A percentile compares a stretch with the other conserved stretches of the same genome.
These are phyloP conservation scores for Gnatocerus cornutus DNA, from an alignment of 2,888 invertebrate genomes.

Conservation along the genomic window DNA sequence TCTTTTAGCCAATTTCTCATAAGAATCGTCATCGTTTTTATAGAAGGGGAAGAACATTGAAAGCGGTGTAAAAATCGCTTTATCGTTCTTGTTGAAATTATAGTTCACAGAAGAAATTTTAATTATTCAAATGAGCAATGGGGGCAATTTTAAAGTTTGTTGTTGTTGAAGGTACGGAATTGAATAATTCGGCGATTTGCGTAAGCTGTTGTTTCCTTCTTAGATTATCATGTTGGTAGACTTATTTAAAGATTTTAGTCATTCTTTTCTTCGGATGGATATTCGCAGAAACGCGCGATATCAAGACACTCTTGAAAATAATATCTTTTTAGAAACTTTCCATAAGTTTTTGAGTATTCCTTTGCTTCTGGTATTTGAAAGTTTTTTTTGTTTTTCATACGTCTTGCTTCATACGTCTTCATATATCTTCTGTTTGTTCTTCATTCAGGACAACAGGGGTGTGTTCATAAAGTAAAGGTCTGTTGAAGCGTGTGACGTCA, in stretches of 20 bases:
- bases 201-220: constrained; percentile 25
- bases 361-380: too few species aligned
- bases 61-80: constrained; percentile 1
- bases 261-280: neutral
- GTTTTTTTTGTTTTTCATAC: too few species aligned
- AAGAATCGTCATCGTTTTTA: constrained; percentile 30
- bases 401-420: too few species aligned
- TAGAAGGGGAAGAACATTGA: constrained; percentile 26
- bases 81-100: constrained; percentile 9
- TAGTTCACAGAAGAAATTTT: constrained; percentile 22
- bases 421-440: too few species aligned
- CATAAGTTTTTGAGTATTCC: too few species aligned
- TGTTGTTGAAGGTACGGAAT: constrained; percentile 6
- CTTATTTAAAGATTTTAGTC: neutral
- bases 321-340: too few species aligned
- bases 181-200: constrained; percentile 22
- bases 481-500: too few species aligned
- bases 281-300: neutral
- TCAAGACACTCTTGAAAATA: too few species aligned
- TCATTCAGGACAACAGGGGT: too few species aligned
- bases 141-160: constrained; percentile 10
- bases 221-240: neutral
- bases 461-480: too few species aligned
- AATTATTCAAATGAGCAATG: constrained; percentile 13
- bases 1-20: constrained; percentile 29